Evolutionary conservation across 1,140 invertebrate species (phyloP).

Genomic region (Cydia strobilella): DNA sequence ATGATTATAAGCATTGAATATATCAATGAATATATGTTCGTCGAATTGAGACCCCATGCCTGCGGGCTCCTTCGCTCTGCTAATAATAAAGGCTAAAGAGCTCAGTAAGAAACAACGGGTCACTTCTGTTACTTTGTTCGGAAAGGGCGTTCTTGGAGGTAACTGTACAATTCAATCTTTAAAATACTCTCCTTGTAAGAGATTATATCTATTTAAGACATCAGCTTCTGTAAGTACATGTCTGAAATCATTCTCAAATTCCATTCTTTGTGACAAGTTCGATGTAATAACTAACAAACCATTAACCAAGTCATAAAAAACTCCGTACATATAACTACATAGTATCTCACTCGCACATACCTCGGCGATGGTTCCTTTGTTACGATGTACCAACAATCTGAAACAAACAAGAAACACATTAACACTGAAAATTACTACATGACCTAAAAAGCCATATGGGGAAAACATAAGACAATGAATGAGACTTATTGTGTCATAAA

Average conservation of each 20-base stretch:
- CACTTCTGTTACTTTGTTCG: background rate
- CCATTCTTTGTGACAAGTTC: too few relatives aligned
- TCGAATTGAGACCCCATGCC: background rate
- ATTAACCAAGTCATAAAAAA: too few relatives aligned
- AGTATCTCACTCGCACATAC: background rate
- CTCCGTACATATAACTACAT: too few relatives aligned
- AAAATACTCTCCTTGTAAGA: too few relatives aligned
- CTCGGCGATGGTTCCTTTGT: background rate
- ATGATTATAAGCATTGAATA: too few relatives aligned
- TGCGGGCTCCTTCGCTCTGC: background rate
- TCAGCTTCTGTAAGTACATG: too few relatives aligned
- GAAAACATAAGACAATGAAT: constrained; percentile 62
- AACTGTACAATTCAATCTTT: background rate
- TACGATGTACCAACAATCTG: constrained; percentile 48
- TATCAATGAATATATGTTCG: background rate
- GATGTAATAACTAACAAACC: too few relatives aligned
- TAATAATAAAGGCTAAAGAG: background rate
- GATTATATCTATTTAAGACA: too few relatives aligned
- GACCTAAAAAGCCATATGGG: constrained; percentile 37
- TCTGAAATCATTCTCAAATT: too few relatives aligned
- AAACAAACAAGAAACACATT: constrained; percentile 55
- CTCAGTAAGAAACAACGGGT: background rate
- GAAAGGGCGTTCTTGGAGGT: background rate
- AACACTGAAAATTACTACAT: constrained; percentile 49
- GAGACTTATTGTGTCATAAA: constrained; percentile 75